A percentile compares a stretch with the other conserved stretches of the same genome.
These are phyloP conservation scores for Orius insidiosus DNA, from an alignment of 1,140 invertebrate genomes.

Conservation along the genomic window DNA sequence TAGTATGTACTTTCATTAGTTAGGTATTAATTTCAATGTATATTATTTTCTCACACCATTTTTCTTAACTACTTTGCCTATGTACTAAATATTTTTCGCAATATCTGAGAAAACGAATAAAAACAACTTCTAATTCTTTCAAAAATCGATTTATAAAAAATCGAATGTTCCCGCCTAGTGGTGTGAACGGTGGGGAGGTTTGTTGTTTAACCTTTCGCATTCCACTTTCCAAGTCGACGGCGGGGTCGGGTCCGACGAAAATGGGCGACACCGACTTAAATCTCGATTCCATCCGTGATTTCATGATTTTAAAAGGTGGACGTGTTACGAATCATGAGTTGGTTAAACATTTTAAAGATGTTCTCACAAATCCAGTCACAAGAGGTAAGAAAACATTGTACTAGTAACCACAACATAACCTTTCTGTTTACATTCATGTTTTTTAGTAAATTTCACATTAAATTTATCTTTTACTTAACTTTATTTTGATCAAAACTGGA, in stretches of 20 bases:
- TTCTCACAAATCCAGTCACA: slow-evolving; percentile 57
- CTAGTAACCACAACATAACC: not conserved
- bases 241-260: not conserved
- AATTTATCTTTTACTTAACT: no score
- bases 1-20: no score
- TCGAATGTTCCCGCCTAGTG: not conserved
- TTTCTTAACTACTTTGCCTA: no score
- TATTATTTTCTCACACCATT: no score
- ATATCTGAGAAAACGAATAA: no score
- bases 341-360: slow-evolving; percentile 73
- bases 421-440: slow-evolving; percentile 5
- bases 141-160: not conserved
- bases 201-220: not conserved
- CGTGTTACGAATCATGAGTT: slow-evolving; percentile 73
- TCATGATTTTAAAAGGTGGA: slow-evolving; percentile 63
- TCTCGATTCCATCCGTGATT: slow-evolving; percentile 63
- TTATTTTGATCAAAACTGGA: no score
- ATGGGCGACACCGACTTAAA: slow-evolving; percentile 38
- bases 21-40: no score
- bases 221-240: not conserved
- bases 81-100: no score
- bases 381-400: slow-evolving; percentile 39
- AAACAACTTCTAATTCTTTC: no score
- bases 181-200: not conserved
- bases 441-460: no score